Base-by-base conservation (phyloP, 2,888 invertebrate genomes). In the Danaus chrysippus region DNA sequence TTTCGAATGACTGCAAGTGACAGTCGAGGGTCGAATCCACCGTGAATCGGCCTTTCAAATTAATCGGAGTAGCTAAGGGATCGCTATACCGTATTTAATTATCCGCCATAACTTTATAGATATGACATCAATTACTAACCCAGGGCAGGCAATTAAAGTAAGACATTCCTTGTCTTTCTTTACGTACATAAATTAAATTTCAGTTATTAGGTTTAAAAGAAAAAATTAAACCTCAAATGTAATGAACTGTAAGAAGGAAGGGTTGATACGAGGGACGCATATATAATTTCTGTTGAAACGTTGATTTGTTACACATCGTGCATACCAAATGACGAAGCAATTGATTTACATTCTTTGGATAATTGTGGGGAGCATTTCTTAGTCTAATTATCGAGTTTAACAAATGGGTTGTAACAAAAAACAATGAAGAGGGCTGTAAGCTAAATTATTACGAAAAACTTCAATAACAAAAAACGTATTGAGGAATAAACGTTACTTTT, bases 211-310 rank as follows among this genome's bases (percentile, higher is more conserved):
- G 68, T 68, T 75, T 77, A 77, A 78, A 69, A 83, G 82, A 79
- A 76, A 84, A 88, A 87, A 84, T 84, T 81, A 78, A 81, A 82
- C 78, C 81, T 77, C 74, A 71, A 73, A 82, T 80, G 85, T 86
- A 86, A 86, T 85, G 86, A 86, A 84, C 82, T 79, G 83, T 76
- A 79, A 80, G 76, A 74, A 75, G 79, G 82, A 87, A 87, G 87
- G 88, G 87, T 87, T 87, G 79, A 68, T 62, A 82, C 87, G 81
- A 71, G 82, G 67, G 63, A 63, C 43, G 87, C 85, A 87, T 87
- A 75, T 73, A 76, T 74, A 85, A 81, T 79, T 75, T 70, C 70
- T 67, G 74, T 73, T 77, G 71, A 70, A 76, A 78, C 80, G 83
- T 84, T 86, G 86, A 87, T 86, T 87, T 84, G 77, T 76, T 75